Base-by-base conservation (phyloP, 2,888 invertebrate species). In the Rugalucina vietnamica region DNA sequence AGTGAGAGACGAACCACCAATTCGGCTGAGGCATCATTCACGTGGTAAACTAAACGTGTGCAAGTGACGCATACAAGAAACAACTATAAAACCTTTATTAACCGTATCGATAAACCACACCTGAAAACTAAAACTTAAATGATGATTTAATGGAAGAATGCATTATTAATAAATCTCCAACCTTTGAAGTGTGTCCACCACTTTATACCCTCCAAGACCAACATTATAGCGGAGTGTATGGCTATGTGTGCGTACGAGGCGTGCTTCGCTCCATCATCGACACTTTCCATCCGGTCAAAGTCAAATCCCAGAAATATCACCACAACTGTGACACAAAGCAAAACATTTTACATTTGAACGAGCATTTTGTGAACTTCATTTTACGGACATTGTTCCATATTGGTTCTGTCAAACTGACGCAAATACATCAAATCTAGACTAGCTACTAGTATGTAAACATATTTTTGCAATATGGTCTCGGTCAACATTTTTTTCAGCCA, bases 131-230 rank as follows among this genome's bases (percentile, higher is more conserved):
- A n/a, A n/a, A n/a, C n/a, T n/a, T n/a, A n/a, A n/a, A n/a, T n/a
- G n/a, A n/a, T n/a, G n/a, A 12, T 43, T 43, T 18, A 43, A 8
- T 12, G 18, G 43, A 12, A 43, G 10, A 43, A 18, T 18, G 43
- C 18, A 43, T 43, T 8, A 18, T 12, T 12, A 43, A 18, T 43
- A 43, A 43, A 43, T 8, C 43, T 8, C 43, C 18, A 43, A 65
- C 65, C 65, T 65, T 65, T 65, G 65, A 65, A 65, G 34, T 65
- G 65, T n/a, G 34, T 65, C 65, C 65, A 65, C 65, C 65, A 65
- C 21, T 65, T 65, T 5, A 34, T 34, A 29, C 32, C 29, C 21
- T 65, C 65, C 65, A 65, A n/a, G 21, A 65, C 34, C 27, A 65
- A 10, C 8, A 34, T 34, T 1, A 65, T 5, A 21, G 34, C 21